A percentile compares a stretch with the other conserved stretches of the same genome.
These are phyloP conservation scores for Hyperoplus lanceolatus DNA, from an alignment of 2,797 vertebrate species.

Conservation along the genomic window DNA sequence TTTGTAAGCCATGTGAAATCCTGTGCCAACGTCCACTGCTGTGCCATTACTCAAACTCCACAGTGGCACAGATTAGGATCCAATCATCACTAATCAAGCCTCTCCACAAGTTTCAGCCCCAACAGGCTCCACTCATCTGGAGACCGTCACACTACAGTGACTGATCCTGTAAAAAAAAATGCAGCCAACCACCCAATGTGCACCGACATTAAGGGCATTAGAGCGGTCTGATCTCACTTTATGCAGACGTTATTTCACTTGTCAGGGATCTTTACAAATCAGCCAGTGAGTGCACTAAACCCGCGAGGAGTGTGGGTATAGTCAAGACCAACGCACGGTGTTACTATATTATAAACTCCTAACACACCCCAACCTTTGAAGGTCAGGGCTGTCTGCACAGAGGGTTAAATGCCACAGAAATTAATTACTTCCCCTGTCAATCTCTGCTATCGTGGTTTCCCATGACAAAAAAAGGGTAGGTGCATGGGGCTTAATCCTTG, in stretches of 20 bases:
- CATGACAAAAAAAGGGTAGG: conserved; percentile 49
- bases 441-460: conserved; percentile 68
- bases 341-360: conserved; percentile 64
- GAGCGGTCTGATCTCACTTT: conserved; percentile 31
- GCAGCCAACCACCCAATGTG: conserved; percentile 12
- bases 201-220: conserved; percentile 30
- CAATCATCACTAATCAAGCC: conserved; percentile 56
- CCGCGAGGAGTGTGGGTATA: conserved; percentile 19
- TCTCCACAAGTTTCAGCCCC: conserved; percentile 26
- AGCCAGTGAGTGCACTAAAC: conserved; percentile 29
- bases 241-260: conserved; percentile 34
- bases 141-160: conserved; percentile 12
- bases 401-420: conserved; percentile 80
- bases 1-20: conserved; percentile 21
- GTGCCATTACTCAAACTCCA: conserved; percentile 29
- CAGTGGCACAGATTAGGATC: conserved; percentile 47
- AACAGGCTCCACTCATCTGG: conserved; percentile 30
- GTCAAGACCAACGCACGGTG: conserved; percentile 23
- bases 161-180: conserved; percentile 25
- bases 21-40: conserved; percentile 6
- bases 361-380: conserved; percentile 71
- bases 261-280: conserved; percentile 51
- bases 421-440: conserved; percentile 79
- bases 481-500: conserved; percentile 42
- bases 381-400: conserved; percentile 70